A percentile compares a stretch with the other conserved stretches of the same genome.
Evolutionary conservation across 2,113 vertebrate species (phyloP).

Genomic region (Rhodinocichla rosea): DNA sequence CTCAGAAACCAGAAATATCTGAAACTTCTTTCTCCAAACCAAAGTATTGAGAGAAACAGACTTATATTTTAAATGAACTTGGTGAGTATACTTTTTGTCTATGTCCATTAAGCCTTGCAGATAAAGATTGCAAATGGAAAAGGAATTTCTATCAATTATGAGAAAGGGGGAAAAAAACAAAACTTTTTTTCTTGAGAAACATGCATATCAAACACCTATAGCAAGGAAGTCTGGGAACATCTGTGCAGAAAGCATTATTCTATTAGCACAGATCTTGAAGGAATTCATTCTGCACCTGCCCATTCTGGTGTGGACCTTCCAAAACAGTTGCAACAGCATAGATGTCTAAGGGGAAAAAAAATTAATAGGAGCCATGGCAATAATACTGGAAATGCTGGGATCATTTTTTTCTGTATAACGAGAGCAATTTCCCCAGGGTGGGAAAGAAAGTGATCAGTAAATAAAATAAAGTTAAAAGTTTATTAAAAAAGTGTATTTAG

Average conservation of each 20-base stretch:
- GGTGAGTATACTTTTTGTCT: neutral
- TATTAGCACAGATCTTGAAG: neutral
- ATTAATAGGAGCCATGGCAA: neutral
- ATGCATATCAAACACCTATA: neutral
- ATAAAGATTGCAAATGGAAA: neutral
- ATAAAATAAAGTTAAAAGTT: neutral
- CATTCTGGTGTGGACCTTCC: neutral
- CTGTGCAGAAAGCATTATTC: neutral
- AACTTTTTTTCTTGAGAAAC: neutral
- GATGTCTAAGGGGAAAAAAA: neutral
- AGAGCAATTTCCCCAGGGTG: neutral
- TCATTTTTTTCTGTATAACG: neutral
- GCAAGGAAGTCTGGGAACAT: neutral
- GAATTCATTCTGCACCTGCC: neutral
- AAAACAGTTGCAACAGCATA: neutral
- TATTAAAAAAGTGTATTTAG: neutral
- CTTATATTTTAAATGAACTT: neutral
- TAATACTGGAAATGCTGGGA: neutral
- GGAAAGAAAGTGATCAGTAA: neutral
- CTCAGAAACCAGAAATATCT: neutral
- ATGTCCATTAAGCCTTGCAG: neutral
- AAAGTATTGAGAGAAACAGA: neutral
- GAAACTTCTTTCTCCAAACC: neutral
- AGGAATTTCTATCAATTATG: neutral
- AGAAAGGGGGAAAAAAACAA: rapidly evolving